Base-by-base conservation (phyloP, 2,113 vertebrate genomes). In the Hydropotes inermis region DNA sequence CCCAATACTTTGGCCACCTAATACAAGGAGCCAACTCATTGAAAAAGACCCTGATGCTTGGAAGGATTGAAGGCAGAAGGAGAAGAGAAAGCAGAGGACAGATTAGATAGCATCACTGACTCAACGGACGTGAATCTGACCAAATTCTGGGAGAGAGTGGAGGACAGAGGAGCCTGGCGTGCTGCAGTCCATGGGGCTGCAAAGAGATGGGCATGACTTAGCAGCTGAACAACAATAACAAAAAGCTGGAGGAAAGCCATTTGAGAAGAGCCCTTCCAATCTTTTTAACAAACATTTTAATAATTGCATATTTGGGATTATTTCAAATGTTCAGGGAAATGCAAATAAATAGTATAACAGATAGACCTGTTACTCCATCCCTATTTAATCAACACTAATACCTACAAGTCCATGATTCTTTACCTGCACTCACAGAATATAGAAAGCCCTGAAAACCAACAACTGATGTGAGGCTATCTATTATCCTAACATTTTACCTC, bases 111-210 rank as follows among this genome's bases (percentile, higher is more conserved):
- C 64, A 21, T 21, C n/a, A 21, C 17, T 11, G n/a, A 70, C 64
- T 70, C 9, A 21, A 23, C 11, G 17, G n/a, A 70, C 9, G 1
- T 23, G 64, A 70, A 70, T 1, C 9, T 12, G n/a, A 36, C n/a
- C 64, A 12, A 23, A 21, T 17, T 70, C 64, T 36, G n/a, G 64
- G 64, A 70, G 64, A 36, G 0, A 6, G 64, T 70, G 64, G n/a
- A 12, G 21, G 36, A 43, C 36, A 43, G 36, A 25, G 36, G 70
- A 74, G 36, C 10, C 36, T 25, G 3, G 3, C 21, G 0, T 12
- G 21, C 19, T 3, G 6, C 21, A 0, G 6, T 57, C 55, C 55
- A 57, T 14, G 70, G 25, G 11, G 36, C 39, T 3, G 21, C n/a
- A 39, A 13, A 25, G 67, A 74, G 67, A 23, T 39, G 36, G 70